Percentiles rank a stretch among this genome's conserved stretches.
phyloP scores from a whole-genome alignment of 2,797 vertebrate genomes.

The Saxicola maurus region DNA sequence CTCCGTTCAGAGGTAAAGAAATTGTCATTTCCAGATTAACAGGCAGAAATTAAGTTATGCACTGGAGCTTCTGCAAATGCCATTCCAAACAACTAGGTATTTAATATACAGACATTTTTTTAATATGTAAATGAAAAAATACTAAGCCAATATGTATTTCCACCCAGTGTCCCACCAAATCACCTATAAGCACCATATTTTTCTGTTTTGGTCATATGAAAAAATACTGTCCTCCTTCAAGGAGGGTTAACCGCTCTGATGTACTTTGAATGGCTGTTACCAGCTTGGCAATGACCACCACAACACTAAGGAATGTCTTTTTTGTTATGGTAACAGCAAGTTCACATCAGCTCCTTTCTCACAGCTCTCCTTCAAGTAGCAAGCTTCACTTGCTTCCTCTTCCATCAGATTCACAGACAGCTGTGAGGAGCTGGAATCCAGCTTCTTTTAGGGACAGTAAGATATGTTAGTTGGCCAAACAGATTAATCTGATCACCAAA shows the following conservation, averaged over 20 bases:
- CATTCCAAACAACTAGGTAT: neutral
- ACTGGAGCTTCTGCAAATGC: neutral
- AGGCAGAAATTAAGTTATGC: neutral
- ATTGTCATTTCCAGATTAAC: neutral
- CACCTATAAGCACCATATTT: neutral
- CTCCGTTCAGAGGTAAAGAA: neutral
- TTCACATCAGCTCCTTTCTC: neutral
- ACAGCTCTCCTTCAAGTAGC: fast-evolving
- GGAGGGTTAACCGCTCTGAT: neutral
- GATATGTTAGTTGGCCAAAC: neutral
- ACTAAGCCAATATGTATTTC: neutral
- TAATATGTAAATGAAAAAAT: neutral
- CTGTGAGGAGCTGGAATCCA: neutral
- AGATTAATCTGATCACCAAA: neutral
- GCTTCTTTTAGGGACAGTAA: neutral
- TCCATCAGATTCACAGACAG: neutral
- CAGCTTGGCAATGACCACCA: neutral
- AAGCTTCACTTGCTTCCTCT: neutral
- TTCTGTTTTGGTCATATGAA: neutral
- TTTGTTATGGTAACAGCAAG: neutral
- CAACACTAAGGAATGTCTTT: neutral
- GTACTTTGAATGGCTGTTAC: neutral
- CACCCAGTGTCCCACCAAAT: neutral
- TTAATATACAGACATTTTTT: neutral
- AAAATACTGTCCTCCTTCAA: neutral